Conservation (phyloP, 2,797 vertebrate species). For the Naso thynnoides region DNA sequence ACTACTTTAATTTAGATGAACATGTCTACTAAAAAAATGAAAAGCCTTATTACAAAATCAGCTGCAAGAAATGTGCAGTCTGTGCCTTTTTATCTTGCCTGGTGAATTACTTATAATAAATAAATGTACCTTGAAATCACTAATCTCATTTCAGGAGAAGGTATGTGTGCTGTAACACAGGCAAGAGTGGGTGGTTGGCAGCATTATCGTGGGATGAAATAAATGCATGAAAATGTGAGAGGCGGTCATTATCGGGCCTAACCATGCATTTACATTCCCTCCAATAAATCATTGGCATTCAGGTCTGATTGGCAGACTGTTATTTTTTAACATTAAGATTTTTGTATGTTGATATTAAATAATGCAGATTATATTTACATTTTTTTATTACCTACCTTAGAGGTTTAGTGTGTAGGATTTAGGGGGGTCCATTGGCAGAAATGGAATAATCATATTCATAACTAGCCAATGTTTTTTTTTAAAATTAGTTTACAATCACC, state of each 20-base stretch:
- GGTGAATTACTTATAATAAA: constrained; percentile 10
- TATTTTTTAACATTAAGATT: background rate
- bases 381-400: background rate
- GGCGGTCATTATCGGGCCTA: background rate
- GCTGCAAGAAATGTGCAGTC: background rate
- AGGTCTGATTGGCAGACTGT: background rate
- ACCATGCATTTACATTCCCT: background rate
- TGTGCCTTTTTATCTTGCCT: background rate
- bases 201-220: background rate
- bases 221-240: background rate
- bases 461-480: no score
- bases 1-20: no score
- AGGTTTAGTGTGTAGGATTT: no score
- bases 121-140: constrained; percentile 10
- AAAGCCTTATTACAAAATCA: background rate
- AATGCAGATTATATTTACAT: background rate
- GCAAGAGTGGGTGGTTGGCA: background rate
- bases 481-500: no score
- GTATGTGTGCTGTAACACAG: background rate
- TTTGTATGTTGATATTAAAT: background rate
- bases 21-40: background rate
- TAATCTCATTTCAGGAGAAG: background rate
- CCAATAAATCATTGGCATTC: background rate
- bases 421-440: no score
- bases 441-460: no score